phyloP scores from a whole-genome alignment of 1,140 invertebrate species.

The Papilio glaucus region DNA sequence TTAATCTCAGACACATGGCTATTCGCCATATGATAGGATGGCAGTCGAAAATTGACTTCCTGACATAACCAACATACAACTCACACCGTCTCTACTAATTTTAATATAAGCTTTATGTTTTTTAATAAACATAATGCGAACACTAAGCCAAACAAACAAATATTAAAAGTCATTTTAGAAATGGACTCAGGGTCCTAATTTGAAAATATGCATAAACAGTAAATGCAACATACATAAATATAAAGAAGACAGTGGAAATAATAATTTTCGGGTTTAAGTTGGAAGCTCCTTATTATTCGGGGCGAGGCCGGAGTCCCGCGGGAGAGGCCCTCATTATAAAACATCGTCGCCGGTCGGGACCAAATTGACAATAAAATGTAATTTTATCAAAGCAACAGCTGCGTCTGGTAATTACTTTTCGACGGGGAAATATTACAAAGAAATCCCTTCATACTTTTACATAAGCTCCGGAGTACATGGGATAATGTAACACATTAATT shows the following conservation, averaged over 20 bases:
- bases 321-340: constrained; percentile 19
- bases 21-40: too few species aligned
- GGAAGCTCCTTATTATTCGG: neutral
- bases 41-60: too few species aligned
- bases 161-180: neutral
- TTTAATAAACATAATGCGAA: neutral
- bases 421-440: constrained; percentile 8
- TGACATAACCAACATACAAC: too few species aligned
- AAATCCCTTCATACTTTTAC: constrained; percentile 12
- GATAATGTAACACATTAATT: neutral
- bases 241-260: neutral
- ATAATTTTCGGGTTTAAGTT: constrained; percentile 22
- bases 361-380: constrained; percentile 24
- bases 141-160: neutral
- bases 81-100: too few species aligned
- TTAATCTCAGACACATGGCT: too few species aligned
- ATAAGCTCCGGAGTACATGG: neutral
- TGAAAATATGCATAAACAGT: neutral
- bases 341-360: constrained; percentile 6
- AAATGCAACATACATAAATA: constrained; percentile 6
- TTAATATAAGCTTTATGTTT: too few species aligned
- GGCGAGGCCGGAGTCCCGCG: constrained; percentile 1
- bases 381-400: constrained; percentile 25
- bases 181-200: neutral
- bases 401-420: constrained; percentile 25